A percentile compares a stretch with the other conserved stretches of the same genome.
Evolutionary conservation across 1,140 invertebrate genomes (phyloP).

Genomic region (Drosophila fuyamai): DNA sequence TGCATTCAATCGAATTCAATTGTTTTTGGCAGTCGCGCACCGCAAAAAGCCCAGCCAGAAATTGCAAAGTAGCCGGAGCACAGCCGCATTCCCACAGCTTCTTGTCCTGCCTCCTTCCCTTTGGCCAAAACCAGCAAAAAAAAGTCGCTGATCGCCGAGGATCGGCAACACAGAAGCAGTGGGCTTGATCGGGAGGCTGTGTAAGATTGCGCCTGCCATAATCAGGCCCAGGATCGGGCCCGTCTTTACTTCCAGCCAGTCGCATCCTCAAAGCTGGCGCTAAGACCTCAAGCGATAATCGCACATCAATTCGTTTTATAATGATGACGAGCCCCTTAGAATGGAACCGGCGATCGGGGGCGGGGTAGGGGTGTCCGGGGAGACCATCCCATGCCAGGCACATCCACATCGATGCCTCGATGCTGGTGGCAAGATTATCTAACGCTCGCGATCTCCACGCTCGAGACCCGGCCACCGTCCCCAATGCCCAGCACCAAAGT

Average conservation of each 20-base stretch:
- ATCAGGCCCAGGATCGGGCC: conserved; percentile 45
- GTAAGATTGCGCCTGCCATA: conserved; percentile 69
- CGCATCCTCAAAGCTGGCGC: conserved; percentile 60
- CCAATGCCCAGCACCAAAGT: conserved; percentile 63
- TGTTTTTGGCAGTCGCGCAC: conserved; percentile 76
- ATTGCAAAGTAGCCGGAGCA: conserved; percentile 66
- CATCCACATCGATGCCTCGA: conserved; percentile 16
- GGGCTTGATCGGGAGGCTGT: conserved; percentile 45
- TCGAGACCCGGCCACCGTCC: conserved; percentile 5
- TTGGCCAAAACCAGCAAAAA: conserved; percentile 14
- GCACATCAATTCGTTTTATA: conserved; percentile 81
- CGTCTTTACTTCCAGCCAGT: conserved; percentile 17
- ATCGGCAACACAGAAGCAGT: conserved; percentile 39
- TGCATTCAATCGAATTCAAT: conserved; percentile 83
- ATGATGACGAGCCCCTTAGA: conserved; percentile 67
- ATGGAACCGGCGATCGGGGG: neutral
- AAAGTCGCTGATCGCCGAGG: neutral
- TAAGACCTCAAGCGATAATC: conserved; percentile 80
- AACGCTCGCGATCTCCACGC: conserved; percentile 70
- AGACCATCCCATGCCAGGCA: conserved; percentile 6
- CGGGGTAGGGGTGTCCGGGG: neutral
- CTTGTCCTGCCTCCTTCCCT: conserved; percentile 10
- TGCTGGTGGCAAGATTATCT: conserved; percentile 80
- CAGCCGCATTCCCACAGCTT: conserved; percentile 69
- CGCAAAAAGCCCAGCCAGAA: conserved; percentile 51